Base-by-base conservation (phyloP, 2,888 invertebrate genomes). In the Hoplodrina blanda region DNA sequence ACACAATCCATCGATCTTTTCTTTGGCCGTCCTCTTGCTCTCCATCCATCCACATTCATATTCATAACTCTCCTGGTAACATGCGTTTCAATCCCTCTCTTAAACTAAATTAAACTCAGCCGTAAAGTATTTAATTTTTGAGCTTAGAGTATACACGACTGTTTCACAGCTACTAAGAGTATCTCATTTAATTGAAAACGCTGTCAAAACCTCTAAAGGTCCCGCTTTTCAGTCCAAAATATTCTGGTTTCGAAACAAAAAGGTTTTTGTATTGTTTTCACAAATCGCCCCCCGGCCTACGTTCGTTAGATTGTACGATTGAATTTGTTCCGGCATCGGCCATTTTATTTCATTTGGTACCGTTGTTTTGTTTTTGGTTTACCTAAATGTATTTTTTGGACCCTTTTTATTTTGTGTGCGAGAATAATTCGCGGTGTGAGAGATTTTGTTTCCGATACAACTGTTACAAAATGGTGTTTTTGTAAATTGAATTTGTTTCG, bases 341-440 rank as follows among this genome's bases (percentile, higher is more conserved):
- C 87, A 62, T 87, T 91, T 93, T 92, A 92, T 93, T 93, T 92
- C 92, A 93, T 93, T 92, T 91, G 64, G 78, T 80, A 33, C 64
- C 69, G 69, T 81, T 70, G 76, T 83, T 81, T 77, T 75, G 41
- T 75, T 79, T 71, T 70, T 69, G 33, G 33, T 82, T 69, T 68
- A 46, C 17, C 17, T 46, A 72, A 79, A 76, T 62, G 62, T 63
- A 63, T 67, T 72, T 77, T 76, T 68, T 57, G 37, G 60, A 62
- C 67, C 66, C 70, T 78, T 78, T 70, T 77, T 60, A 50, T 68
- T 81, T 78, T 53, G 62, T 33, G 57, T 50, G 62, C n/a, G 68
- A 57, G 54, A 62, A 62, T 72, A 53, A 63, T 76, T 80, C 52
- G 46, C 49, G 30, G 50, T 10, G 57, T 52, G 63, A 62, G 62